Evolutionary conservation across 1,140 invertebrate genomes (phyloP).

Genomic region (Gryllus bimaculatus): DNA sequence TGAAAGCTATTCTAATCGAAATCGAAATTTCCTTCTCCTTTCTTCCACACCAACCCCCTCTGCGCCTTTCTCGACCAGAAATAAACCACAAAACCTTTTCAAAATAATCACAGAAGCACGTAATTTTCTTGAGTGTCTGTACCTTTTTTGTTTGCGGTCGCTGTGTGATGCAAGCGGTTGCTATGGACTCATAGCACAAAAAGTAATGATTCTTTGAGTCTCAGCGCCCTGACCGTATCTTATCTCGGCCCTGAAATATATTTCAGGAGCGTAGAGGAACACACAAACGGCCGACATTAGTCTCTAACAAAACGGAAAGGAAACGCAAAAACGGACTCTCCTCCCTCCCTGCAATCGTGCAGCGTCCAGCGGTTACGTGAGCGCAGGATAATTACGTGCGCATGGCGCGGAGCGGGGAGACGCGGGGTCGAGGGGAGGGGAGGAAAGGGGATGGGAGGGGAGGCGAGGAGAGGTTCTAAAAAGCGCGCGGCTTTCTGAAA

Average conservation of each 20-base stretch:
- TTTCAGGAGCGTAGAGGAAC: background rate
- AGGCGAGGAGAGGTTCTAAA: no score
- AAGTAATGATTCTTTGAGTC: constrained; percentile 2
- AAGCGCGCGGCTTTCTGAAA: background rate
- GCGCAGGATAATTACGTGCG: background rate
- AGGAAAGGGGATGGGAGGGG: no score
- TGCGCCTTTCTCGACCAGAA: background rate
- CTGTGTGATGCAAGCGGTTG: background rate
- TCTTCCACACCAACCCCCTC: background rate
- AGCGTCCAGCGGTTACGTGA: background rate
- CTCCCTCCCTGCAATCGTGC: no score
- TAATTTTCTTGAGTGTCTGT: background rate
- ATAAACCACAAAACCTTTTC: background rate
- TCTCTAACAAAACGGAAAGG: background rate
- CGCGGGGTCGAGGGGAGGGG: no score
- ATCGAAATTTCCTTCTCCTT: background rate
- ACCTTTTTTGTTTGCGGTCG: background rate
- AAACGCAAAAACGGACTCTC: background rate
- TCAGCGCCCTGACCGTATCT: background rate
- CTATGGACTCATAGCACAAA: background rate
- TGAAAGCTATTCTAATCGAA: background rate
- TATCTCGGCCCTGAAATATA: background rate
- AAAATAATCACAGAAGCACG: background rate
- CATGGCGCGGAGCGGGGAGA: background rate
- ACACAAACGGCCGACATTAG: background rate